Percentiles rank a stretch among this genome's conserved stretches.
phyloP scores from a whole-genome alignment of 1,140 invertebrate genomes.

The Caenorhabditis tropicalis region DNA sequence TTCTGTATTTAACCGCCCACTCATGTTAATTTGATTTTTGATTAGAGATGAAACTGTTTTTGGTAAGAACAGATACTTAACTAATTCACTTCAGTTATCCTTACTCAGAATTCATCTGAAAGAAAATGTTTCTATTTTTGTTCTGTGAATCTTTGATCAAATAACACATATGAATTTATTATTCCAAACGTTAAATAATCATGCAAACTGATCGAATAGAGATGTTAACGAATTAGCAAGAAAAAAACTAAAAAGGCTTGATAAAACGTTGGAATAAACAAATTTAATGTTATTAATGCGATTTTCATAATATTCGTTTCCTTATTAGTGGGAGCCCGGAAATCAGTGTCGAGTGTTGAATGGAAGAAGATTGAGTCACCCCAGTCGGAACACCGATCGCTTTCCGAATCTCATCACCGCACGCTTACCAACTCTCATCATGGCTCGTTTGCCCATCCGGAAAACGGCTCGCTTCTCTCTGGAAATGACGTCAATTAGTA shows the following conservation, averaged over 20 bases:
- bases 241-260: no score
- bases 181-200: background rate
- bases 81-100: no score
- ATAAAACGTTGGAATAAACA: background rate
- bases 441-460: constrained; percentile 49
- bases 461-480: constrained; percentile 47
- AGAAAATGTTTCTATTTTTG: no score
- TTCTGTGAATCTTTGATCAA: no score
- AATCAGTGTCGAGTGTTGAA: background rate
- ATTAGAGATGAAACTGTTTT: no score
- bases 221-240: background rate
- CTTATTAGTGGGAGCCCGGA: constrained; percentile 3
- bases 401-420: constrained; percentile 50
- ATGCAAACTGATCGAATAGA: background rate
- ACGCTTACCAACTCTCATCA: constrained; percentile 48
- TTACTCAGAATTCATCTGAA: no score
- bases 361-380: background rate
- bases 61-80: no score
- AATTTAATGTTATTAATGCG: background rate
- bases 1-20: no score
- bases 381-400: constrained; percentile 25
- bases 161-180: constrained; percentile 28
- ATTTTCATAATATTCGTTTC: no score
- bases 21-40: no score
- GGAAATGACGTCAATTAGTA: background rate